phyloP scores from a whole-genome alignment of 2,888 invertebrate species.

The Drosophila mettleri region DNA sequence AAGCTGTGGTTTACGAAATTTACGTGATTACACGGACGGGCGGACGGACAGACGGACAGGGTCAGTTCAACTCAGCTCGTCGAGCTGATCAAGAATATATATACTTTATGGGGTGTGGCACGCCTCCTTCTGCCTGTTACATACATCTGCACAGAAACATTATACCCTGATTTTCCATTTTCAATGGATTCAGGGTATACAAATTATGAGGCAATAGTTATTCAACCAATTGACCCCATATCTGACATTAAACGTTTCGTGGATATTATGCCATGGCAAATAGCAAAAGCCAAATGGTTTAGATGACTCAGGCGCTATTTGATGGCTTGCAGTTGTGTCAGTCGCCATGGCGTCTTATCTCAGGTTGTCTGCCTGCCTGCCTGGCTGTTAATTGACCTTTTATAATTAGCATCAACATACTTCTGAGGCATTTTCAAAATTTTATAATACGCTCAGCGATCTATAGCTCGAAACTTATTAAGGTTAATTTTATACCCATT shows the following conservation, averaged over 20 bases:
- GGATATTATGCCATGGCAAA: constrained; percentile 41
- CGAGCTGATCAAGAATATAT: no score
- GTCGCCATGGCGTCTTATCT: constrained; percentile 7
- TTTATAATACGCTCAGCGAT: constrained; percentile 51
- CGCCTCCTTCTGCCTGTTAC: no score
- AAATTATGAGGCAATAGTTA: constrained; percentile 44
- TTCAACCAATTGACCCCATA: constrained; percentile 53
- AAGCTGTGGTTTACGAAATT: no score
- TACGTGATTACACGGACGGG: no score
- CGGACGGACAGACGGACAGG: no score
- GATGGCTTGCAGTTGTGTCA: constrained; percentile 74
- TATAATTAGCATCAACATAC: constrained; percentile 68
- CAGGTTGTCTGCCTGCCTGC: constrained; percentile 30
- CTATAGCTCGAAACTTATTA: constrained; percentile 49
- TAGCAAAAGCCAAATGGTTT: constrained; percentile 23
- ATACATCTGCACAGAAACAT: no score
- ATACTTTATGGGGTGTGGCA: no score
- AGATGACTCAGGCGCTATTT: constrained; percentile 45
- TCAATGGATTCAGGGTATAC: no score
- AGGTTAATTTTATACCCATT: constrained; percentile 62
- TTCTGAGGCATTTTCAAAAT: constrained; percentile 40
- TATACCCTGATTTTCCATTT: no score
- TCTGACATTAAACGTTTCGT: constrained; percentile 47
- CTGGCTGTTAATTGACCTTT: constrained; percentile 33
- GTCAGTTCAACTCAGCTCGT: no score